A percentile compares a stretch with the other conserved stretches of the same genome.
Evolutionary conservation across 2,797 vertebrate genomes (phyloP).

Genomic region (Adrianichthys oophorus): DNA sequence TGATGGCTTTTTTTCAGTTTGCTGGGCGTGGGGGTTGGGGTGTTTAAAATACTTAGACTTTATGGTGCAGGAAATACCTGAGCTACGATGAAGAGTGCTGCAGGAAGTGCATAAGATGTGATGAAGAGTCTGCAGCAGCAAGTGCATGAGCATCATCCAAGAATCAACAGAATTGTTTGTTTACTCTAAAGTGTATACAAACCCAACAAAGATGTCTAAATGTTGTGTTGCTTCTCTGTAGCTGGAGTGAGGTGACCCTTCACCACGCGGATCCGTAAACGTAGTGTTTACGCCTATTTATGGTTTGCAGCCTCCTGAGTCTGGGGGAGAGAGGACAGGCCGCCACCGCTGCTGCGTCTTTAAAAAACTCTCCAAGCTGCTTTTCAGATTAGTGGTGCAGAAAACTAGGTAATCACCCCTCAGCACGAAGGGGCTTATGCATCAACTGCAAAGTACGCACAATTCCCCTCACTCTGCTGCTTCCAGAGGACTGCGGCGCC

Average conservation of each 20-base stretch:
- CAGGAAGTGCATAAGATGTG: too few species aligned
- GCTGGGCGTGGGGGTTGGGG: too few species aligned
- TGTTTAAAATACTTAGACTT: too few species aligned
- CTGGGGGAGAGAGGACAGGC: conserved; percentile 54
- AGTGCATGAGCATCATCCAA: too few species aligned
- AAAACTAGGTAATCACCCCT: conserved; percentile 78
- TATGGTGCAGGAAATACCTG: too few species aligned
- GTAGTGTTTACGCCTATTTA: conserved; percentile 21
- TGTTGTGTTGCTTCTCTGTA: neutral
- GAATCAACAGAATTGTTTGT: too few species aligned
- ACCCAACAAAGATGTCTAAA: too few species aligned
- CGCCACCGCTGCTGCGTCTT: conserved; percentile 69
- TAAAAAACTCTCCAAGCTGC: conserved; percentile 75
- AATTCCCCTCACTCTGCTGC: conserved; percentile 42
- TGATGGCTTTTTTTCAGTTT: too few species aligned
- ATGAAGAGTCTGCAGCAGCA: too few species aligned
- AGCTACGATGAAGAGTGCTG: too few species aligned
- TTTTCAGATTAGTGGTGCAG: conserved; percentile 78
- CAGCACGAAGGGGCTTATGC: conserved; percentile 75
- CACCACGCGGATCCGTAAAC: conserved; percentile 2
- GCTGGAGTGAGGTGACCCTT: neutral
- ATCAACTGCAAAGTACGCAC: conserved; percentile 59
- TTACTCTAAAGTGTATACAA: conserved; percentile 2
- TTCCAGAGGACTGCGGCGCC: conserved; percentile 53
- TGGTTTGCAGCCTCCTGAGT: conserved; percentile 15